Base-by-base conservation (phyloP, 2,797 vertebrate genomes). In the Hybognathus amarus region DNA sequence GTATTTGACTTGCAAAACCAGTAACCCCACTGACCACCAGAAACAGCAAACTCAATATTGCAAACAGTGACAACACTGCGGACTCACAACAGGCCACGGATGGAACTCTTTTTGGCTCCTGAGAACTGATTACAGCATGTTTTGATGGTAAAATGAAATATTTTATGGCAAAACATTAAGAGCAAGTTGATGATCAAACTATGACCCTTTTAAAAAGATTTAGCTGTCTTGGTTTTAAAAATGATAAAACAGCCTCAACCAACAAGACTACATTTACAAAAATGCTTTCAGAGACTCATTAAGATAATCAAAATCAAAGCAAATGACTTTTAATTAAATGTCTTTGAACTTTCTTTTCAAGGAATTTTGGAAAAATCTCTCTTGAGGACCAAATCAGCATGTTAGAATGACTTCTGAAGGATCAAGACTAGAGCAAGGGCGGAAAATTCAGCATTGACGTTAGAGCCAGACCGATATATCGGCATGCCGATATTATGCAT, bases 1-100 rank as follows among this genome's bases (percentile, higher is more conserved):
- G 81, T 79, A 86, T 87, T 90, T 89, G 50, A 87, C 75, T 90
- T 89, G 87, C 82, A 87, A 87, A 87, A 85, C 77, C 66, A 36
- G 71, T 77, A 87, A 85, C 85, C 84, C 38, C 33, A 47, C 77
- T 87, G 83, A 83, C 85, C 76, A 54, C 82, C 69, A 75, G 30
- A 80, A 84, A 79, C 66, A 22, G 69, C 45, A 70, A 64, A 64
- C 61, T 73, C 40, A 20, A 78, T 85, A 77, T 52, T 64, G 30
- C 8, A 82, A 78, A 80, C 54, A 79, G 45, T 52, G 69, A 79
- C 68, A 64, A 40, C 38, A 75, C 70, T 75, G 20, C 71, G 27
- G 20, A 61, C 73, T 20, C 47, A 45, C 47, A 30, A 66, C 18
- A 2, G 63, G 24, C 47, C 66, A 24, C 70, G 22, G 69, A 77